Evolutionary conservation across 2,888 invertebrate species (phyloP).

Genomic region (Drosophila tripunctata): DNA sequence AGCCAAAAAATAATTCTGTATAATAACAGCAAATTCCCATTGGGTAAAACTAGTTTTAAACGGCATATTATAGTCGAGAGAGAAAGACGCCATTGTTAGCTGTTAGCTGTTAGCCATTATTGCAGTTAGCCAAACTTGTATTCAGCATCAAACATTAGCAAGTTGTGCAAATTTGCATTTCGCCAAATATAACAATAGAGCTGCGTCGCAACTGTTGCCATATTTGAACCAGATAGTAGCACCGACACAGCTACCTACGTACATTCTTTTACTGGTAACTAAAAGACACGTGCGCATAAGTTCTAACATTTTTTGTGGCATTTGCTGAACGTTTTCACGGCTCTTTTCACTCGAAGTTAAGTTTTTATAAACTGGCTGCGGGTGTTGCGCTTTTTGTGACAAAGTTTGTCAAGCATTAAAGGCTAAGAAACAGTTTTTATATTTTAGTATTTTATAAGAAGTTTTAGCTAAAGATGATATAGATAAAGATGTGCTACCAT

Average conservation of each 20-base stretch:
- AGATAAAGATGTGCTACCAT: too few species aligned
- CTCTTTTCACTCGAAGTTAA: slow-evolving; percentile 17
- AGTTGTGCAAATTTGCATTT: slow-evolving; percentile 60
- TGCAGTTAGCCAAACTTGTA: slow-evolving; percentile 62
- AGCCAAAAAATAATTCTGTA: neutral
- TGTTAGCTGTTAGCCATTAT: slow-evolving; percentile 37
- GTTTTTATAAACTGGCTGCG: too few species aligned
- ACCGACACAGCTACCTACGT: too few species aligned
- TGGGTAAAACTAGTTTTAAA: neutral
- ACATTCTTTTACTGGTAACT: neutral
- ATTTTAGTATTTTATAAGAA: too few species aligned
- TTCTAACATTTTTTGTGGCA: slow-evolving; percentile 37
- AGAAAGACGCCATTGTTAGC: slow-evolving; percentile 1
- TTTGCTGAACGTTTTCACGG: slow-evolving; percentile 52
- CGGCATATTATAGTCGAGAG: neutral
- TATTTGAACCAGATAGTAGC: neutral
- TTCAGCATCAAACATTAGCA: slow-evolving; percentile 69
- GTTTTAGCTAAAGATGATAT: too few species aligned
- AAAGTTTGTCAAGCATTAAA: too few species aligned
- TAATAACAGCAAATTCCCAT: neutral
- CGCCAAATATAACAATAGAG: slow-evolving; percentile 37
- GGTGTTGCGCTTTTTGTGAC: too few species aligned
- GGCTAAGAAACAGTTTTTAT: too few species aligned
- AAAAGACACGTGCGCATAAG: slow-evolving; percentile 30
- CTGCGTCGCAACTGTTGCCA: slow-evolving; percentile 1